These are phyloP conservation scores for Falcunculus frontatus DNA, from an alignment of 2,113 vertebrate species.

Conservation along the genomic window DNA sequence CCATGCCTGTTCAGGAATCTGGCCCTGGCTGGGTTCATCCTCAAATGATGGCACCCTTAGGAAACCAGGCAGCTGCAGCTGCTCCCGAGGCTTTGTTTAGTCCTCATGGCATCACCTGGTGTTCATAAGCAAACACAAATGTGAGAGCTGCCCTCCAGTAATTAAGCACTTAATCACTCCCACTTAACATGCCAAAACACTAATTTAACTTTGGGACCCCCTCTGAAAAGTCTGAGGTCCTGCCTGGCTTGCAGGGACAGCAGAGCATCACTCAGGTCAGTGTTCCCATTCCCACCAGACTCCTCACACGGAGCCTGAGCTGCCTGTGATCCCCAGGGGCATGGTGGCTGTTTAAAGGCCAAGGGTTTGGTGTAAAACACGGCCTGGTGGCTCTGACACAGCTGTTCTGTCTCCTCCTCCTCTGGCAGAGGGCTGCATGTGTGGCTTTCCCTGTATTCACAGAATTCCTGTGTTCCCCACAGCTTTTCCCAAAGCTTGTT, in stretches of 20 bases:
- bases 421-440: not conserved
- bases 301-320: rapidly evolving
- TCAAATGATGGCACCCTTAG: rapidly evolving
- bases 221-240: not conserved
- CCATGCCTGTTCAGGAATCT: not conserved
- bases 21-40: not conserved
- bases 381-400: not conserved
- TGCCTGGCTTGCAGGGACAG: not conserved
- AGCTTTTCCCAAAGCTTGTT: not conserved
- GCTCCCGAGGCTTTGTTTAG: not conserved
- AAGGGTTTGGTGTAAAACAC: not conserved
- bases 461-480: not conserved
- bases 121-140: not conserved
- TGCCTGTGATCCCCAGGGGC: not conserved
- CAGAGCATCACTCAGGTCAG: not conserved
- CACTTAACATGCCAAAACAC: not conserved
- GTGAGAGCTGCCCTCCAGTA: not conserved
- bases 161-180: not conserved
- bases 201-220: not conserved
- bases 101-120: not conserved
- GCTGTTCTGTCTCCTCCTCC: not conserved
- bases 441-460: not conserved
- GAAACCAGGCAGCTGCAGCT: not conserved
- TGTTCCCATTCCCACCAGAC: rapidly evolving
- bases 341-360: not conserved